phyloP scores from a whole-genome alignment of 2,888 invertebrate genomes.

The Lissonota sp. region DNA sequence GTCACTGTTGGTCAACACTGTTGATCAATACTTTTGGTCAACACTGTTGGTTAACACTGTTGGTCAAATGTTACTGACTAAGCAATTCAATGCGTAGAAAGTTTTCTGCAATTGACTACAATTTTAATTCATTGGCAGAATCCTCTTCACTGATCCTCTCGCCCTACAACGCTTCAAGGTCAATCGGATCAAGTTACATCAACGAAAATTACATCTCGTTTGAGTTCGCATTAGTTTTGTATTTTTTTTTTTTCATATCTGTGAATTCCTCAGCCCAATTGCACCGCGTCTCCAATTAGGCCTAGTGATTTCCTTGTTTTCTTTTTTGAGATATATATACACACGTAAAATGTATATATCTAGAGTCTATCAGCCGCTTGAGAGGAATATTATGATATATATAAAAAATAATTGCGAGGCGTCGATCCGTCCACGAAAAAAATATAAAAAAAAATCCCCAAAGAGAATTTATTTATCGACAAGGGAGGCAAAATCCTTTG shows the following conservation, averaged over 20 bases:
- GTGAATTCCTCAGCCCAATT: conserved; percentile 36
- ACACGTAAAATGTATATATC: conserved; percentile 77
- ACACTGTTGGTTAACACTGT: too few relatives aligned
- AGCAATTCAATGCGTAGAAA: neutral
- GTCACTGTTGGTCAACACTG: too few relatives aligned
- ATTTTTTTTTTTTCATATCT: too few relatives aligned
- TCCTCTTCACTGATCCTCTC: neutral
- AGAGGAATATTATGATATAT: conserved; percentile 68
- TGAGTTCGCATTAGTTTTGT: too few relatives aligned
- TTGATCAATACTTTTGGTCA: too few relatives aligned
- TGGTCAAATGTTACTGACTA: too few relatives aligned
- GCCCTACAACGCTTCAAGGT: conserved; percentile 1
- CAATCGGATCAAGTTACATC: too few relatives aligned
- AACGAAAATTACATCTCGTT: too few relatives aligned
- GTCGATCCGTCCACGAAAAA: conserved; percentile 64
- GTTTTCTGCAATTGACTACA: neutral
- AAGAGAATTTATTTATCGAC: conserved; percentile 57
- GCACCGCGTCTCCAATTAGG: conserved; percentile 82
- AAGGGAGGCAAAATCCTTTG: conserved; percentile 11
- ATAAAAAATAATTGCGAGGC: conserved; percentile 52
- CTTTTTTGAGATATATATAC: conserved; percentile 73
- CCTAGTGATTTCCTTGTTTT: conserved; percentile 80
- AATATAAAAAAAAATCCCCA: conserved; percentile 22
- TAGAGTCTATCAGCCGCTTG: conserved; percentile 79
- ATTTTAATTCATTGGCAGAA: neutral